Evolutionary conservation across 1,140 invertebrate genomes (phyloP), one percentile per base, ranked within the genome.

Genomic region (Leptopilina clavipes): DNA sequence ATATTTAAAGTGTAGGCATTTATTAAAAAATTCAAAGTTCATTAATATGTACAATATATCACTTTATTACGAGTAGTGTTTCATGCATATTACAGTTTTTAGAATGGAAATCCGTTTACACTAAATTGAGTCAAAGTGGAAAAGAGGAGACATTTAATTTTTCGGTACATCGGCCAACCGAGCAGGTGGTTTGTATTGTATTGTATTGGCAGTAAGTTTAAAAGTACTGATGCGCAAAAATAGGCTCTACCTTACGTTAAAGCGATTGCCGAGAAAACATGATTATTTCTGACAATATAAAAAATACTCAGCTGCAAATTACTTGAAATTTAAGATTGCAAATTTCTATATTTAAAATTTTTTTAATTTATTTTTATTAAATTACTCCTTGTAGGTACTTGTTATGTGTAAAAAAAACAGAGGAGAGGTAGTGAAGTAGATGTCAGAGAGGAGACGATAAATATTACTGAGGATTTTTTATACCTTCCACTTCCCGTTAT

Each of bases 211-310:
- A 56, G 44, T 45, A 45, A 6, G 44, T 52, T 17, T 52, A 52
- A 52, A 17, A 52, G 48, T 52, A 52, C n/a, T 52, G 48, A 52
- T 2, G 48, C 48, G 48, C 14, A 52, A 52, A 52, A 52, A 52
- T 52, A 52, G 48, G 17, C 48, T 14, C 19, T 65, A 65, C 19
- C 22, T 25, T 19, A n/a, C n/a, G 22, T 65, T 65, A 65, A 65
- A 65, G 22, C 56, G 56, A 25, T 65, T 31, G 56, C 10, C 56
- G 22, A 65, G 56, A 65, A 65, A 65, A 65, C 3, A 25, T 2
- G 22, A 65, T 65, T 65, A 65, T 25, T 65, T 65, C 19, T 65
- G 3, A 65, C 56, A 31, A 65, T 65, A 65, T 65, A 9, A 19
- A 19, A 25, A 59, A 59, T 59, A 8, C 54, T 56, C 7, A 56